Evolutionary conservation across 2,113 vertebrate genomes (phyloP).

Genomic region (Excalfactoria chinensis): DNA sequence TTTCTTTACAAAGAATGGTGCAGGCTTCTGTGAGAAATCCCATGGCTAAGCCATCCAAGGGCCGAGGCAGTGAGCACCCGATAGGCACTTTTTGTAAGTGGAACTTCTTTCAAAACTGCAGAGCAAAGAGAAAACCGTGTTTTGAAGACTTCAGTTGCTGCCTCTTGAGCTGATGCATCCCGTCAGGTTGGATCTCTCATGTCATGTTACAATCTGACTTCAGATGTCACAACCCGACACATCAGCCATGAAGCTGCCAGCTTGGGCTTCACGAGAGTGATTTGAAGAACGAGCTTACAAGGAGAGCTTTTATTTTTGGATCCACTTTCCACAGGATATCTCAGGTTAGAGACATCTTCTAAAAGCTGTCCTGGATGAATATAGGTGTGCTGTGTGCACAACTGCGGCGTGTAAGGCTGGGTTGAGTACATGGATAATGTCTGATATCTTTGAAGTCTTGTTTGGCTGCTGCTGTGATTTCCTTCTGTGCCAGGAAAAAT

Average conservation of each 20-base stretch:
- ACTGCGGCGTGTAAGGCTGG: background rate
- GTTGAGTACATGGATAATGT: background rate
- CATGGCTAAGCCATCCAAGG: background rate
- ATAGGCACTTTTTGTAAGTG: background rate
- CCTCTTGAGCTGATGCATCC: background rate
- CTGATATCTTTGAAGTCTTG: background rate
- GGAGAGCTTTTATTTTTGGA: background rate
- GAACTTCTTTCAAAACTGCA: background rate
- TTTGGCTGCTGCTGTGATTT: background rate
- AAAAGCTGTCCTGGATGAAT: background rate
- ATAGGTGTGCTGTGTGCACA: rapidly evolving
- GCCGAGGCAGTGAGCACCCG: background rate
- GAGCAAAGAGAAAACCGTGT: background rate
- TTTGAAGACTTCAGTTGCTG: background rate
- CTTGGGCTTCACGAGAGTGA: background rate
- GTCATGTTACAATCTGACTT: background rate
- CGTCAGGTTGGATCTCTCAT: background rate
- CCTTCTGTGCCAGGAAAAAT: background rate
- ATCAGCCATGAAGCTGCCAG: background rate
- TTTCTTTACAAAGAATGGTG: background rate
- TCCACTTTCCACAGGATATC: background rate
- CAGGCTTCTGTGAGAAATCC: background rate
- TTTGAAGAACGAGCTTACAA: background rate
- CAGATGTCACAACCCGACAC: constrained; percentile 2
- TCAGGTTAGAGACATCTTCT: background rate